Conservation (phyloP, 2,888 invertebrate genomes). For the Rhagonycha lutea region DNA sequence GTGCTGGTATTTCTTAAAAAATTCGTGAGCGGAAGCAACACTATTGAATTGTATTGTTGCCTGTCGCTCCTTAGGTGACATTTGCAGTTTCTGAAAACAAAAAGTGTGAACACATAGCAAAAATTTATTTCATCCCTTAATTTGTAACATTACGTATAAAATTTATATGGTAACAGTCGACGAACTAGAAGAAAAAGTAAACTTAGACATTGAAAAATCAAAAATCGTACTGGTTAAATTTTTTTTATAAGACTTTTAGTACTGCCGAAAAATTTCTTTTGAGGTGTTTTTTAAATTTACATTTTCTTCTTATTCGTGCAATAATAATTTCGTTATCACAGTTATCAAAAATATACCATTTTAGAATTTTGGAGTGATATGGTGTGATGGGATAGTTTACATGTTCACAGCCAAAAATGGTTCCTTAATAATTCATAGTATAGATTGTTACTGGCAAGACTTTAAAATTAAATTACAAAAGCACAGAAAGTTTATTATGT, state of each 20-base stretch:
- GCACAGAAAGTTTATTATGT: not conserved
- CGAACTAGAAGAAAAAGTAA: not conserved
- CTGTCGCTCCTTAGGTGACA: conserved; percentile 50
- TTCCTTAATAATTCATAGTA: not conserved
- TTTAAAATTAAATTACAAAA: not conserved
- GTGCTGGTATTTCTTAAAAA: conserved; percentile 61
- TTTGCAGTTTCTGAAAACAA: conserved; percentile 52
- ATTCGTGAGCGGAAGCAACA: conserved; percentile 59
- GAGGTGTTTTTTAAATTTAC: too few species aligned
- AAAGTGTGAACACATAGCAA: conserved; percentile 21
- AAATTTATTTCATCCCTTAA: not conserved
- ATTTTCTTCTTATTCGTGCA: not conserved
- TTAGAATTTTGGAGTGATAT: not conserved
- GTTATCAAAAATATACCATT: not conserved
- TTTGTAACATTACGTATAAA: not conserved
- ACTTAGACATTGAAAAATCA: too few species aligned
- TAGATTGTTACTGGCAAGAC: not conserved
- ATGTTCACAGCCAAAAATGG: not conserved
- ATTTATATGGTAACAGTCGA: not conserved
- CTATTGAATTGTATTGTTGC: conserved; percentile 60
- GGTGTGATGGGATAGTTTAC: not conserved
- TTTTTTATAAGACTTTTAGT: too few species aligned
- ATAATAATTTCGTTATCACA: not conserved
- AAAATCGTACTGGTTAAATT: too few species aligned
- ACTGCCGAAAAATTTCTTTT: too few species aligned